Evolutionary conservation across 2,797 vertebrate species (phyloP).

Genomic region (Megaceryle alcyon): DNA sequence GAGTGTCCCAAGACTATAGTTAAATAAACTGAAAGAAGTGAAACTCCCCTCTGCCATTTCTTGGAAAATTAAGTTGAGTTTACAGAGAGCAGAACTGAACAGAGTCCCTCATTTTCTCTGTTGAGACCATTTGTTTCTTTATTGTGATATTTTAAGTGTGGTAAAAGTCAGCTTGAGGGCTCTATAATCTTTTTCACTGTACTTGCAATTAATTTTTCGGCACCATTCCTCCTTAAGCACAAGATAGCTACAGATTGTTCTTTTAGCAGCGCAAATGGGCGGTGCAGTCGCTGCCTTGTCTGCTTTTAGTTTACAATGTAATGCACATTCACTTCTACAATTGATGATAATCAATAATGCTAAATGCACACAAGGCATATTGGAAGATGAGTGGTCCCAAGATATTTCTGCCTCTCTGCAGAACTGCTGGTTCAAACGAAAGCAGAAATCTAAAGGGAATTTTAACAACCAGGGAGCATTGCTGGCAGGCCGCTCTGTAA

Average conservation of each 20-base stretch:
- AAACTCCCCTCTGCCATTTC: background rate
- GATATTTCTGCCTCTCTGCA: background rate
- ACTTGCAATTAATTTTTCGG: background rate
- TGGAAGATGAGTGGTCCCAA: background rate
- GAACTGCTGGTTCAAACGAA: background rate
- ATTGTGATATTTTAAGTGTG: background rate
- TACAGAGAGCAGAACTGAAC: background rate
- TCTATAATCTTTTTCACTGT: background rate
- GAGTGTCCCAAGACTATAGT: background rate
- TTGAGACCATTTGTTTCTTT: background rate
- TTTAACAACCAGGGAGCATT: background rate
- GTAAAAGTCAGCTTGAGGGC: background rate
- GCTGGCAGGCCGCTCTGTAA: conserved; percentile 28
- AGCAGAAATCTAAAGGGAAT: background rate
- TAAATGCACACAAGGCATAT: background rate
- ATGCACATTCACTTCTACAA: background rate
- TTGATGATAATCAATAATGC: background rate
- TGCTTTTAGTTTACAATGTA: background rate
- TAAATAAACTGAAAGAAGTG: background rate
- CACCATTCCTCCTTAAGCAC: background rate
- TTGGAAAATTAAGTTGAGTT: background rate
- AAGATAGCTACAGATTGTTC: background rate
- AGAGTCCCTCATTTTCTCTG: background rate
- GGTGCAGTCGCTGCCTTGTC: background rate
- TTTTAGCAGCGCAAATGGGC: rapidly evolving